Base-by-base conservation (phyloP, 92 coral and sea anemone genomes). In the Ricordea florida region DNA sequence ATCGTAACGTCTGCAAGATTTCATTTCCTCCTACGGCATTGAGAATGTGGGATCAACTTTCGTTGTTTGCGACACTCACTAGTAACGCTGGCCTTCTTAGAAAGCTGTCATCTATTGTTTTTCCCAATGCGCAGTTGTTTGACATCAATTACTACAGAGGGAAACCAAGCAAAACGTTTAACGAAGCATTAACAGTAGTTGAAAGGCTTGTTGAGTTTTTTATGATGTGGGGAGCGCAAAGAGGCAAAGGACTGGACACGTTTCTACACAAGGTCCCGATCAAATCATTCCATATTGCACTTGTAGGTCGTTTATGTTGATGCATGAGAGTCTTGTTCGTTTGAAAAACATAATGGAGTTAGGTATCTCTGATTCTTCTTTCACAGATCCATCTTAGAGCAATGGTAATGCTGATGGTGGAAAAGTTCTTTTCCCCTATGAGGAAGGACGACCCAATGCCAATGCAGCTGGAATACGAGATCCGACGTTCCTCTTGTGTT, bases 271-370 rank as follows among this genome's bases (percentile, higher is more conserved):
- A 14, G 84, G 76, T 20, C 67, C 68, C 8, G 68, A 71, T 23
- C 80, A 80, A 33, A 71, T 80, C 3, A 80, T 60, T 25, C 73
- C 80, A 32, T 61, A 70, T 56, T 70, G 73, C 80, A 80, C 86
- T 5, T 22, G 79, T 17, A 70, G 41, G 33, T 80, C 86, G 26
- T 80, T 80, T 62, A 15, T 60, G 57, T 20, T 80, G 29, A 71
- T 71, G 86, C 86, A 80, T 36, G 80, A 71, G 57, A 70, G 45
- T 30, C 86, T 80, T 2, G 80, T 70, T 22, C 46, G 50, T 9
- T 48, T 69, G 9, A 29, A 68, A 58, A 79, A 79, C 78, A 40
- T 68, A 57, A 80, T 11, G n/a, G 86, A 80, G 51, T 23, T 71
- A 0, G 73, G 72, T 48, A 66, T 74, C 61, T 16, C 79, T 42